Base-by-base conservation (phyloP, 2,888 invertebrate species). In the Eupithecia subumbrata region DNA sequence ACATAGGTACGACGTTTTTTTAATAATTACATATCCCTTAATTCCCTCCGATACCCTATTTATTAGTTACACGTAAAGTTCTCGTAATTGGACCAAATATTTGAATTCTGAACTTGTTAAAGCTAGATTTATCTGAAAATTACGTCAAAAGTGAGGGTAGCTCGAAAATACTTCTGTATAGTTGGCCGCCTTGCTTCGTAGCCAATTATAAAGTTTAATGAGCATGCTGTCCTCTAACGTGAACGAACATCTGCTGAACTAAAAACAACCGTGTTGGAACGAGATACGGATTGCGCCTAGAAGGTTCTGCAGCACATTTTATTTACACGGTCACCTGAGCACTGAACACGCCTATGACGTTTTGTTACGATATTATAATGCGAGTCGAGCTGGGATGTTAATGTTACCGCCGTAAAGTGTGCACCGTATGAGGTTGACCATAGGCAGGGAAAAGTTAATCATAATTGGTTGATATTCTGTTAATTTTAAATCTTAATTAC, bases 191-290 rank as follows among this genome's bases (percentile, higher is more conserved):
- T 79, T 78, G 81, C 82, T 80, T 73, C 80, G 79, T 79, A 84
- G 84, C 86, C 88, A 89, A 88, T 89, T 88, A 88, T 83, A 86
- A 88, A 88, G 87, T 89, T 88, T 85, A 88, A 88, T 88, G 84
- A 86, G 83, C 64, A 45, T 37, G 71, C 72, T 75, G 73, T 80
- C 80, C 75, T 64, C 37, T 71, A 45, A 73, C 74, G 72, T 69
- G 72, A 40, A 66, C 67, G 12, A 63, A 40, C 66, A 43, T 40
- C 43, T 64, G 72, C 72, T 52, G 2, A 5, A n/a, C 30, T 43
- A 74, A 56, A 68, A 71, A 2, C 63, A 70, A 71, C 74, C 74
- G 40, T 75, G 71, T 25, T 18, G 3, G 72, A 8, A 74, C 63
- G 52, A 25, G 18, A 43, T 71, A 75, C 11, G 34, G 70, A 67